Base-by-base conservation (phyloP, 2,113 vertebrate species). In the Ovibos moschatus region DNA sequence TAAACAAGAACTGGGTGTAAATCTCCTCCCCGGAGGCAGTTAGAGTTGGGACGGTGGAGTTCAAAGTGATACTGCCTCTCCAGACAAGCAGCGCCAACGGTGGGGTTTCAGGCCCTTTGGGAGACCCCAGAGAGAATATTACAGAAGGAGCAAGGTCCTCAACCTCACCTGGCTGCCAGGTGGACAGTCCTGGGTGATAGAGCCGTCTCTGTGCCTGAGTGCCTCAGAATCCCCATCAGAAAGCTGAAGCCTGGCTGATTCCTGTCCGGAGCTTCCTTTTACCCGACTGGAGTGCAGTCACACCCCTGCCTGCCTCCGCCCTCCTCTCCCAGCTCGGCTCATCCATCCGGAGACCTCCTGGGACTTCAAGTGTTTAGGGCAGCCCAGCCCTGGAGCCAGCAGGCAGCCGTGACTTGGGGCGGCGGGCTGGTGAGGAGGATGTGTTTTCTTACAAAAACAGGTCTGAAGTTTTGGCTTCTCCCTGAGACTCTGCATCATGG, bases 391-490 rank as follows among this genome's bases (percentile, higher is more conserved):
- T 19, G 3, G 76, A 97, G 76, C 86, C 89, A 43, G 79, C 53
- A 57, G 97, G 62, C 88, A 62, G 92, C 71, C 45, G 43, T 23
- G 60, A 55, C 60, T 21, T 23, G 23, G 86, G 53, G 40, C 0
- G 6, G 40, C 1, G 12, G 76, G 43, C 51, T 23, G 51, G 21
- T 7, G 33, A 40, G 25, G 57, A 71, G 60, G 57, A 45, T 7
- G 13, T 55, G 36, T 87, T 95, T 89, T 91, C 91, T 86, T 93
- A 91, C 36, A 83, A 50, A 53, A 94, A 21, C 45, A 83, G 0
- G 28, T 40, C 87, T 30, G n/a, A 58, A 51, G 58, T 74, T 71
- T 84, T 93, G 91, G 78, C 92, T 95, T 62, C 43, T 90, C 36
- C 10, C 57, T 11, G 30, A 76, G 82, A 79, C 47, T 40, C 36